Evolutionary conservation across 2,888 invertebrate genomes (phyloP).

Genomic region (Sthenelais limicola): DNA sequence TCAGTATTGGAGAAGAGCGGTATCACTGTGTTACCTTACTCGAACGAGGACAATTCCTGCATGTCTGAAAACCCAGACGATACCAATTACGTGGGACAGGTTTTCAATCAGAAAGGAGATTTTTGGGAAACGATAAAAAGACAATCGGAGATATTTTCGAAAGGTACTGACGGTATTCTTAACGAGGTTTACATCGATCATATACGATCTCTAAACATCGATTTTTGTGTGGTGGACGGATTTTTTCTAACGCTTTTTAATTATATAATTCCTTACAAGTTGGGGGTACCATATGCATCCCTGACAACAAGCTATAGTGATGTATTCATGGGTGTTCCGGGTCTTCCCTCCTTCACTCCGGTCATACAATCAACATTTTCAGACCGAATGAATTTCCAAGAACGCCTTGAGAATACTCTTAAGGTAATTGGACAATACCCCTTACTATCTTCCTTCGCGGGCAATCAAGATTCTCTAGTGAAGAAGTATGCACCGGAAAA

Average conservation of each 20-base stretch:
- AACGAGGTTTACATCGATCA: neutral
- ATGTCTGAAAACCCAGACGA: neutral
- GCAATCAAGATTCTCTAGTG: neutral
- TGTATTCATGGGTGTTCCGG: slow-evolving; percentile 4
- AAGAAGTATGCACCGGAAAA: neutral
- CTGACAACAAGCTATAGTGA: slow-evolving; percentile 10
- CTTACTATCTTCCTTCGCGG: neutral
- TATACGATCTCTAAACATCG: neutral
- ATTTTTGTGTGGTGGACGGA: slow-evolving; percentile 32
- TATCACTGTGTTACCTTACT: neutral
- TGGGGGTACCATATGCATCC: slow-evolving; percentile 32
- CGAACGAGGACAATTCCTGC: neutral
- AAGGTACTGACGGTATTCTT: neutral
- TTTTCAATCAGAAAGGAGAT: neutral
- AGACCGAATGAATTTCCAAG: slow-evolving; percentile 8
- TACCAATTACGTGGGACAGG: neutral
- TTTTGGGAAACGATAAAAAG: neutral
- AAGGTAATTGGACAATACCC: neutral
- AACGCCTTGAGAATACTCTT: slow-evolving; percentile 1
- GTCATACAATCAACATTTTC: neutral
- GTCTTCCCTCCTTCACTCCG: slow-evolving; percentile 37
- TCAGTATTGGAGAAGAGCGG: neutral
- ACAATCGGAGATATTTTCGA: neutral
- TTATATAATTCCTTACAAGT: slow-evolving; percentile 37
- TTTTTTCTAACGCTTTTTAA: neutral